Conservation (phyloP, 2,888 invertebrate genomes). For the Leptodirus hochenwartii region DNA sequence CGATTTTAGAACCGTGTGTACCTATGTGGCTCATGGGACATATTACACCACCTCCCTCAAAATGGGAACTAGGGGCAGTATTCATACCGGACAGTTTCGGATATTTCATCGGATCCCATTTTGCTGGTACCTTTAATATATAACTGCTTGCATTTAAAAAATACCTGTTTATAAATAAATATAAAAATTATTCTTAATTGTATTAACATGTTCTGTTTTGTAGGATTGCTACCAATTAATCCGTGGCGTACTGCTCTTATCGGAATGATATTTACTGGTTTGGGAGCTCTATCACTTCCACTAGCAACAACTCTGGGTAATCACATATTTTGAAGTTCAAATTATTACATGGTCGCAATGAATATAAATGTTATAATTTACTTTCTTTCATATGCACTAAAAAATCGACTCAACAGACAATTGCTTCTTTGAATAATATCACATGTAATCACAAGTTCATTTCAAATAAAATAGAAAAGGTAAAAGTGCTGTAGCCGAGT, state of each 20-base stretch:
- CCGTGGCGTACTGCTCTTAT: conserved; percentile 23
- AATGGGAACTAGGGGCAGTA: conserved; percentile 62
- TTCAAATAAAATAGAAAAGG: too few species aligned
- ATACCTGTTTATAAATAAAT: too few species aligned
- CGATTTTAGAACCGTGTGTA: conserved; percentile 64
- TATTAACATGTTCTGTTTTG: conserved; percentile 10
- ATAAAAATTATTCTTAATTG: too few species aligned
- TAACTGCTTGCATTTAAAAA: too few species aligned
- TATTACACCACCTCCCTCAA: conserved; percentile 43
- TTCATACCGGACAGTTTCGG: conserved; percentile 76
- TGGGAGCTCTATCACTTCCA: conserved; percentile 24
- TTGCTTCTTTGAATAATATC: too few species aligned
- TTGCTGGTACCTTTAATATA: conserved; percentile 39
- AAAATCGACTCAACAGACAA: too few species aligned
- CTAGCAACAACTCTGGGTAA: conserved; percentile 27
- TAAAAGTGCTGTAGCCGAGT: too few species aligned
- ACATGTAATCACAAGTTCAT: too few species aligned
- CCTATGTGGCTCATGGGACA: conserved; percentile 62
- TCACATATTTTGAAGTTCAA: too few species aligned
- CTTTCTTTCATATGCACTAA: too few species aligned
- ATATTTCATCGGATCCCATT: conserved; percentile 65
- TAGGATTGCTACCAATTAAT: conserved; percentile 21
- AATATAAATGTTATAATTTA: too few species aligned
- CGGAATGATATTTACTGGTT: conserved; percentile 22
- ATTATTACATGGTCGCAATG: too few species aligned